Conservation (phyloP, 2,797 vertebrate species). For the Anisognathus igniventris region DNA sequence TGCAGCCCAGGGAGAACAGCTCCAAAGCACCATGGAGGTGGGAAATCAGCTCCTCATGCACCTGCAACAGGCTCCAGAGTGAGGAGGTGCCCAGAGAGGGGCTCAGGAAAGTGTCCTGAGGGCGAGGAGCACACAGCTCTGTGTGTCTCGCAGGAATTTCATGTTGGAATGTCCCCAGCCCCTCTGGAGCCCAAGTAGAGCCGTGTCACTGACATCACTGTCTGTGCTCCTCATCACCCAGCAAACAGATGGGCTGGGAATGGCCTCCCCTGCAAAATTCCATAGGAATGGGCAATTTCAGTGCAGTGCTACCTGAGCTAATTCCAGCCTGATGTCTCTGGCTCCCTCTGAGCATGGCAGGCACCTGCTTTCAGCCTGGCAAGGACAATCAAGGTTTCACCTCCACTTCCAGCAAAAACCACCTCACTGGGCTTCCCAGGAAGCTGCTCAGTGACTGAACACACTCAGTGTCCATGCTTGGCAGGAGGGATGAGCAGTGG, state of each 20-base stretch:
- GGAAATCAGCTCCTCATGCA: neutral
- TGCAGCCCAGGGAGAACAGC: neutral
- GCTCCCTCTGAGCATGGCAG: neutral
- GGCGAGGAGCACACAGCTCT: neutral
- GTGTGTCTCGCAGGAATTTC: rapidly evolving
- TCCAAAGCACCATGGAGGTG: rapidly evolving
- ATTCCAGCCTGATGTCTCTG: rapidly evolving
- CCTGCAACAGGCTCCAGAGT: rapidly evolving
- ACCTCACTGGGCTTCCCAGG: neutral
- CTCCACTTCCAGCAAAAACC: neutral
- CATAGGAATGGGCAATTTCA: neutral
- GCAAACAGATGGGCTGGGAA: neutral
- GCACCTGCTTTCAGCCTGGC: neutral
- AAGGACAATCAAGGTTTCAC: neutral
- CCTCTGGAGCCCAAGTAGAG: rapidly evolving
- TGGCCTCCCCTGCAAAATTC: neutral
- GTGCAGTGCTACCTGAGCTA: neutral
- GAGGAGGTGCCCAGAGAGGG: rapidly evolving
- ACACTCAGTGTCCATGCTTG: rapidly evolving
- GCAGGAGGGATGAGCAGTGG: neutral
- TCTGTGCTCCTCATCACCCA: neutral
- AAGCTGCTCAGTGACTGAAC: neutral
- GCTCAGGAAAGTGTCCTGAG: neutral
- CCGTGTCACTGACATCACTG: rapidly evolving
- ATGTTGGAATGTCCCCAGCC: neutral